A percentile compares a stretch with the other conserved stretches of the same genome.
phyloP scores from a whole-genome alignment of 2,888 invertebrate species.

The Saturnia japonica region DNA sequence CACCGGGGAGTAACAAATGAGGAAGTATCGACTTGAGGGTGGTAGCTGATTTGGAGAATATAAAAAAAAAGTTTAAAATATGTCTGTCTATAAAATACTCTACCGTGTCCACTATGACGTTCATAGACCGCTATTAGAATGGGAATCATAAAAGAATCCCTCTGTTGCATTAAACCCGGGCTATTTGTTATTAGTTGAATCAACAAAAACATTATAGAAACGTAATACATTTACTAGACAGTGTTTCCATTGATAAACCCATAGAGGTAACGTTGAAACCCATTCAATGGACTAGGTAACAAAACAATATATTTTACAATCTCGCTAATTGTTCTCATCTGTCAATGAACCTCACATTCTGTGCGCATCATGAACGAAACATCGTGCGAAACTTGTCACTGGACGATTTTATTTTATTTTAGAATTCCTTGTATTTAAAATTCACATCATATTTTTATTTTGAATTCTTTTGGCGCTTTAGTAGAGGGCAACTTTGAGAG shows the following conservation, averaged over 20 bases:
- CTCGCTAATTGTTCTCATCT: slow-evolving; percentile 10
- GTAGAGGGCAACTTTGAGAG: too few species aligned
- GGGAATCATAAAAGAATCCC: background rate
- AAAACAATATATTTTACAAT: slow-evolving; percentile 9
- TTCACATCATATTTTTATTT: too few species aligned
- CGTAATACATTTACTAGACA: background rate
- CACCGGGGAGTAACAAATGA: too few species aligned
- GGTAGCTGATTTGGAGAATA: too few species aligned
- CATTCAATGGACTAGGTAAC: slow-evolving; percentile 2
- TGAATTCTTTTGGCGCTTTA: too few species aligned
- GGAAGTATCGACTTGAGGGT: too few species aligned
- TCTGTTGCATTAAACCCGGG: background rate
- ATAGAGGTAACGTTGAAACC: background rate
- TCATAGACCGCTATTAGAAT: background rate
- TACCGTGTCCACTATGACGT: too few species aligned
- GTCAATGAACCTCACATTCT: slow-evolving; percentile 9
- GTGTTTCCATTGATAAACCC: background rate
- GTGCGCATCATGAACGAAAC: background rate
- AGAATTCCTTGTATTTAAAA: background rate
- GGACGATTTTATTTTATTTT: background rate
- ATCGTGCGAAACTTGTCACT: slow-evolving; percentile 2
- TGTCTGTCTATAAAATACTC: too few species aligned
- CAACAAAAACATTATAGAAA: background rate
- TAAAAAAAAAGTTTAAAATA: too few species aligned
- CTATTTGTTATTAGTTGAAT: background rate